These are phyloP conservation scores for Megalurothrips usitatus DNA, from an alignment of 2,888 invertebrate genomes.

Conservation along the genomic window DNA sequence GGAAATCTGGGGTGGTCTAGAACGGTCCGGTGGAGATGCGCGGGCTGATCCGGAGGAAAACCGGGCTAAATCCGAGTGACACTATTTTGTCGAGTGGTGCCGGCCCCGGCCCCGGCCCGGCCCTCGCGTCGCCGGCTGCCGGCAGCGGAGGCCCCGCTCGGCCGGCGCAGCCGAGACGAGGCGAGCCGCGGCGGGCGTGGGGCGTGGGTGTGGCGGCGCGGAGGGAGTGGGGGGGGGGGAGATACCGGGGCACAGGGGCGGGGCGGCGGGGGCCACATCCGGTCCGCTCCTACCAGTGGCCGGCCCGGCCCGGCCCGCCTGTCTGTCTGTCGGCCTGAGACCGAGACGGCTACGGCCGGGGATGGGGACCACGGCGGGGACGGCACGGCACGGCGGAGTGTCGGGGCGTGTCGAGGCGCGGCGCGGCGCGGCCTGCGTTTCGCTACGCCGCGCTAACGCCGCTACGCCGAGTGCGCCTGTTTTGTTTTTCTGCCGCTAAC, in stretches of 20 bases:
- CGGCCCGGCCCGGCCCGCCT: not conserved
- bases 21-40: no score
- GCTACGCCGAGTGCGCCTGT: not conserved
- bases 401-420: not conserved
- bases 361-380: not conserved
- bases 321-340: no score
- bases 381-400: not conserved
- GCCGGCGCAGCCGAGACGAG: no score
- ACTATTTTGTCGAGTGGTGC: no score
- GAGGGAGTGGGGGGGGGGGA: not conserved
- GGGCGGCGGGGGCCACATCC: not conserved
- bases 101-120: not conserved
- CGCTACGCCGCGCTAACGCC: not conserved
- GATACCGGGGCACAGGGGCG: not conserved
- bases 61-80: no score
- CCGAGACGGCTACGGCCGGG: not conserved
- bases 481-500: slow-evolving; percentile 19
- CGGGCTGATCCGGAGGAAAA: no score
- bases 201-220: not conserved
- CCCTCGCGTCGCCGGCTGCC: not conserved
- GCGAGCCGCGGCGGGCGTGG: slow-evolving; percentile 11
- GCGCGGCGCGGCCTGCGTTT: not conserved
- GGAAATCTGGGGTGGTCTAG: no score
- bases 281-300: not conserved
- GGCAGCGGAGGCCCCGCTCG: no score